Base-by-base conservation (phyloP, 2,113 vertebrate genomes). In the Epinephelus cyanopodus region DNA sequence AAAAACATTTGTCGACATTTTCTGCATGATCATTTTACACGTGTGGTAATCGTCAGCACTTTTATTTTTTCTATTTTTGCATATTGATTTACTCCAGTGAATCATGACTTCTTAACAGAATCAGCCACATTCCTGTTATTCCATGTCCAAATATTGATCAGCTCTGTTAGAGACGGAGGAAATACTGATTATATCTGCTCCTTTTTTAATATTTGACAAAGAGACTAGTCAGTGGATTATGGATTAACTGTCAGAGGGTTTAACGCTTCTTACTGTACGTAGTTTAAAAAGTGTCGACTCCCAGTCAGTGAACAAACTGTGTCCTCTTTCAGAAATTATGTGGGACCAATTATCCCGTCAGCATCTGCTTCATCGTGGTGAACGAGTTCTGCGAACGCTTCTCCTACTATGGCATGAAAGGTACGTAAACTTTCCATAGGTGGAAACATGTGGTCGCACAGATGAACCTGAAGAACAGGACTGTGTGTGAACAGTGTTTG, bases 351-450 rank as follows among this genome's bases (percentile, higher is more conserved):
- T 99, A 98, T 71, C 98, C 98, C 1, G 37, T 95, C 74, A 99
- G 98, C 95, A 98, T 99, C 79, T 94, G 95, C 84, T 99, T 99
- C 94, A 97, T 99, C 1, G 97, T 99, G 87, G 97, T 99, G 92
- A 99, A 99, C 0, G 98, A 99, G 94, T 99, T 99, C 95, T 99
- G 98, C 0, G 98, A 99, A 73, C 96, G 98, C 19, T 99, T 99
- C 95, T 99, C 98, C 90, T 99, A 97, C 95, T 99, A 99, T 97
- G 98, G 98, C 94, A 99, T 99, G 98, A 97, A 96, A 99, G 97
- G 98, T 99, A 96, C n/a, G 73, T 3, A 52, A 23, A 53, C 4
- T 11, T 2, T 8, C 3, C 18, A 14, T 17, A 12, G 42, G 58
- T 11, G 37, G 11, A 42, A 5, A 39, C 70, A 56, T 23, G 14